Evolutionary conservation across 2,113 vertebrate species (phyloP), one percentile per base, ranked within the genome.

Genomic region (Lipophrys pholis): DNA sequence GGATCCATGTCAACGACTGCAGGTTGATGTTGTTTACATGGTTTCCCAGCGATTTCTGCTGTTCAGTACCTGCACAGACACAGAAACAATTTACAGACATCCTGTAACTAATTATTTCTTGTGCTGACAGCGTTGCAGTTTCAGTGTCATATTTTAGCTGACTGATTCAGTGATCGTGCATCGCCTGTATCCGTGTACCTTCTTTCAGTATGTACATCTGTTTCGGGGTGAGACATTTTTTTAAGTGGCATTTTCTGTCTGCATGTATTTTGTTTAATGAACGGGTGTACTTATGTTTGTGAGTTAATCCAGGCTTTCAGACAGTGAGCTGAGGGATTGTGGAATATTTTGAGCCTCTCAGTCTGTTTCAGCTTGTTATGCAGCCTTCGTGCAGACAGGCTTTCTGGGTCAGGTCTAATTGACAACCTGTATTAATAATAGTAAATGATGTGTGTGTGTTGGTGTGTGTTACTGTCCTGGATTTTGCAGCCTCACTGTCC

Each of bases 381-480:
- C 21, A 30, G 21, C 21, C 21, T 30, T 30, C 73, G 75, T 89
- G 86, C 85, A 91, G 88, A 91, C 89, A 69, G 67, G 50, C 58
- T 90, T 92, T 91, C 69, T 92, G 64, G 90, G 92, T 92, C 91
- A 90, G 69, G 40, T 70, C 84, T 84, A 87, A 87, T 90, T 89
- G 88, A 90, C 72, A 78, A 84, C 83, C 83, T 83, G 68, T 78
- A 76, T 83, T 90, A 80, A 86, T 86, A 86, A 83, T 66, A 81
- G 21, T 71, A 69, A 75, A 78, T 65, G 78, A 49, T 50, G 3
- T 74, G 76, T 73, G 67, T 78, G 38, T 70, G 21, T 73, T n/a
- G n/a, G 50, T 68, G 45, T 73, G 58, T 59, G 61, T 73, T 54
- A 38, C 45, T 83, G 83, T 62, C 82, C 82, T 82, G 78, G 51